A percentile compares a stretch with the other conserved stretches of the same genome.
Evolutionary conservation across 2,113 vertebrate species (phyloP).

Genomic region (Corythornis madagascariensis): DNA sequence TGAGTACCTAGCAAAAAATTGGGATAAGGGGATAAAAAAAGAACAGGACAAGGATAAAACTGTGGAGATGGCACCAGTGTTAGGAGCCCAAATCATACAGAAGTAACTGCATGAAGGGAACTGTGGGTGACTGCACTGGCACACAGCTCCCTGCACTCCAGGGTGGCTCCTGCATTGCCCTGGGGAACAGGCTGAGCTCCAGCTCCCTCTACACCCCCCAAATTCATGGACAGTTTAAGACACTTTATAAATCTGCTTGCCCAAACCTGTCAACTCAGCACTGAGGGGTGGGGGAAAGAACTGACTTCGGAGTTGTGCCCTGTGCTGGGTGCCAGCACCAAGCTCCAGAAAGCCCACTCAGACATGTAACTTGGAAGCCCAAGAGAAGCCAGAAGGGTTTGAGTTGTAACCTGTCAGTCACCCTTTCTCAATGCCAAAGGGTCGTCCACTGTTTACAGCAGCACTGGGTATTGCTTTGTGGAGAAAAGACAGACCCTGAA

Average conservation of each 20-base stretch:
- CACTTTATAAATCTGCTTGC: background rate
- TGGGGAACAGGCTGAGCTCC: background rate
- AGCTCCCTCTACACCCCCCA: background rate
- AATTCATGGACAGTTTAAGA: background rate
- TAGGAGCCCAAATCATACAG: background rate
- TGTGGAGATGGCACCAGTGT: background rate
- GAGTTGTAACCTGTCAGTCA: background rate
- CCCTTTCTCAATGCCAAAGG: background rate
- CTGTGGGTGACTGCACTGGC: background rate
- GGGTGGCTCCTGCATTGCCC: background rate
- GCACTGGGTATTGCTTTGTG: background rate
- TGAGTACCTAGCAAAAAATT: background rate
- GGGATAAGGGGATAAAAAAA: background rate
- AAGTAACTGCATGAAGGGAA: background rate
- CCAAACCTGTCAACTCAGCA: background rate
- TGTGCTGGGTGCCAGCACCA: background rate
- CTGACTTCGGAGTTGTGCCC: background rate
- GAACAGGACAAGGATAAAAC: background rate
- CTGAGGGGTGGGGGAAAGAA: background rate
- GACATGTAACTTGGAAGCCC: rapidly evolving
- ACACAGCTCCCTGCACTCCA: rapidly evolving
- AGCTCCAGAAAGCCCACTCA: background rate
- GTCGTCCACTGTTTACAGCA: background rate
- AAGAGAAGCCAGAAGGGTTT: background rate
- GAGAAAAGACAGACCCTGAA: background rate